Conservation (phyloP, 92 coral and sea anemone species). For the Ricordea florida region DNA sequence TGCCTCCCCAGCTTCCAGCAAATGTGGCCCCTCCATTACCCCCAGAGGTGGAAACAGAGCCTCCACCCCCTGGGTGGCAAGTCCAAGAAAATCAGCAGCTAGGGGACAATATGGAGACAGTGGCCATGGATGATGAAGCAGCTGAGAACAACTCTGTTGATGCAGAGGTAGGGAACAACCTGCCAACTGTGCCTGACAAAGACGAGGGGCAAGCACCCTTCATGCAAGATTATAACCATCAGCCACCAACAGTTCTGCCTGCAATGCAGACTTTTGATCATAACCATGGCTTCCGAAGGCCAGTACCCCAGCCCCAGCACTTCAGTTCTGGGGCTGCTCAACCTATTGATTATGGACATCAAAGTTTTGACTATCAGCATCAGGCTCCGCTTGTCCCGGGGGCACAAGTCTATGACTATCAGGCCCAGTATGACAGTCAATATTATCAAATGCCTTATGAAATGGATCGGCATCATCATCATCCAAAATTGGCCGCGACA, state of each 20-base stretch:
- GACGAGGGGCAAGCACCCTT: constrained; percentile 48
- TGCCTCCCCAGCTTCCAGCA: constrained; percentile 29
- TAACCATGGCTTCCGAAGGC: constrained; percentile 76
- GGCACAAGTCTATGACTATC: constrained; percentile 82
- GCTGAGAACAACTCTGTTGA: neutral
- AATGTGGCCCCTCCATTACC: constrained; percentile 75
- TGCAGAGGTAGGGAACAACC: neutral
- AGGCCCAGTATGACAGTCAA: constrained; percentile 48
- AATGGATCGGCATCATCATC: constrained; percentile 52
- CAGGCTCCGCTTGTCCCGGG: constrained; percentile 61
- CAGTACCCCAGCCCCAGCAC: constrained; percentile 65
- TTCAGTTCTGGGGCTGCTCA: constrained; percentile 62
- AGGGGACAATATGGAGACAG: constrained; percentile 73
- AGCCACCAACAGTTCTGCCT: constrained; percentile 32
- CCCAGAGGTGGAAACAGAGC: constrained; percentile 59
- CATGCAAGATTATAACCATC: constrained; percentile 63
- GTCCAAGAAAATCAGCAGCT: neutral
- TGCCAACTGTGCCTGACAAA: neutral
- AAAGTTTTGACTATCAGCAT: constrained; percentile 61
- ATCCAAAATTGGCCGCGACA: too few species aligned
- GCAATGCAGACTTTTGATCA: constrained; percentile 87
- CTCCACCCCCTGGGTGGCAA: constrained; percentile 64
- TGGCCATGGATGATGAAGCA: constrained; percentile 93
- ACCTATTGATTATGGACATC: constrained; percentile 86
- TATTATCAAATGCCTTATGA: constrained; percentile 55